Evolutionary conservation across 2,113 vertebrate genomes (phyloP), one percentile per base, ranked within the genome.

Genomic region (Hiodon tergisus): DNA sequence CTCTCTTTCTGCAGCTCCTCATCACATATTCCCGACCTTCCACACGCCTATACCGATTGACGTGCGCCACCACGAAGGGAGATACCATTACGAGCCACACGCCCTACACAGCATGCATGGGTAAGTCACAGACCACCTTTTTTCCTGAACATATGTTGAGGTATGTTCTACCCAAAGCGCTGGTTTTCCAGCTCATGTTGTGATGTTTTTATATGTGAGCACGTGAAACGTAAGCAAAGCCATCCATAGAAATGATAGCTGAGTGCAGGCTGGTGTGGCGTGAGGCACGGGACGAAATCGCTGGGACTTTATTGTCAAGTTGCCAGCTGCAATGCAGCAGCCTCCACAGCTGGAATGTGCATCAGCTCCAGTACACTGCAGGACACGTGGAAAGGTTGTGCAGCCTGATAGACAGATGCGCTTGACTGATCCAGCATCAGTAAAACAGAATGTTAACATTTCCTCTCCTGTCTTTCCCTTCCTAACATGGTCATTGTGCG

Each of bases 21-120:
- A 94, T 78, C 94, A 94, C 78, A 89, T 98, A 84, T 93, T 99
- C 88, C 95, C 97, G 0, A 91, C 96, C 2, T 97, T 98, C 85
- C 97, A 98, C 77, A 90, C 94, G 4, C 96, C 97, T 60, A 94
- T 98, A 69, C 97, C 96, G 0, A 92, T 99, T 82, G 96, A 99
- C 91, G 93, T 97, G 93, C 90, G 96, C 77, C 97, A 99, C 88
- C 97, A 98, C 48, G 97, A 99, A 86, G 97, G 97, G 79, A 87
- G 96, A 78, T 99, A 98, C 91, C 96, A 96, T 93, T 98, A 96
- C 2, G 97, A 99, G 76, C 93, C 96, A 73, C 95, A 97, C 86
- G 89, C 94, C 71, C 90, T 98, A 81, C 97, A 98, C 80, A 55
- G 92, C 46, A 91, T 97, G 80, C 97, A 95, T 0, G 96, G 97